These are phyloP conservation scores for Scarus forsteni DNA, from an alignment of 2,797 vertebrate genomes.

Conservation along the genomic window DNA sequence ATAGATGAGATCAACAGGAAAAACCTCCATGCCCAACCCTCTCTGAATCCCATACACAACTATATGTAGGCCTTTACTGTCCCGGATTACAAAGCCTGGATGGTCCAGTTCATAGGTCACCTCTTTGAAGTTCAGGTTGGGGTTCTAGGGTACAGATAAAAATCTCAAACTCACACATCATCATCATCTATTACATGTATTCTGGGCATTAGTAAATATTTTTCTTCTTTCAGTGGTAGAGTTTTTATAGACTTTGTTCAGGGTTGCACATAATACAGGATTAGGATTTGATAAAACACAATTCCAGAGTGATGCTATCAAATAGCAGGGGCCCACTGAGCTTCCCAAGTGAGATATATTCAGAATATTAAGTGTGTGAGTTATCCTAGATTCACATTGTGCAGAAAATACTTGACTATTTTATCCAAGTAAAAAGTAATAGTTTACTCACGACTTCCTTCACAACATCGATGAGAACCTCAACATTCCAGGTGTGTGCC, in stretches of 20 bases:
- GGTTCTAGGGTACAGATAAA: slow-evolving; percentile 85
- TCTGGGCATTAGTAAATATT: no score
- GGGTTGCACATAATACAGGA: background rate
- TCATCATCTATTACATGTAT: no score
- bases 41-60: slow-evolving; percentile 97
- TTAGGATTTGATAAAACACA: background rate
- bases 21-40: slow-evolving; percentile 95
- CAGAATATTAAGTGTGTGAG: no score
- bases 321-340: background rate
- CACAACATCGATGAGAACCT: slow-evolving; percentile 97
- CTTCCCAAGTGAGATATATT: no score
- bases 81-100: slow-evolving; percentile 95
- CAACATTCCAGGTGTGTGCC: slow-evolving; percentile 97
- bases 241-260: background rate
- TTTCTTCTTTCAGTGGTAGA: background rate
- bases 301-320: background rate
- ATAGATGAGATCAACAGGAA: slow-evolving; percentile 98
- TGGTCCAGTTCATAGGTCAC: slow-evolving; percentile 99
- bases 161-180: background rate
- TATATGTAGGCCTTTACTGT: slow-evolving; percentile 97
- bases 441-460: slow-evolving; percentile 93
- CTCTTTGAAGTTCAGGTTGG: slow-evolving; percentile 98
- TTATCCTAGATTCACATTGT: background rate
- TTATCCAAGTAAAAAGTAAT: background rate
- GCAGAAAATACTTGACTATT: background rate